These are phyloP conservation scores for Cyanocitta stelleri DNA, from an alignment of 2,113 vertebrate species.

Conservation along the genomic window DNA sequence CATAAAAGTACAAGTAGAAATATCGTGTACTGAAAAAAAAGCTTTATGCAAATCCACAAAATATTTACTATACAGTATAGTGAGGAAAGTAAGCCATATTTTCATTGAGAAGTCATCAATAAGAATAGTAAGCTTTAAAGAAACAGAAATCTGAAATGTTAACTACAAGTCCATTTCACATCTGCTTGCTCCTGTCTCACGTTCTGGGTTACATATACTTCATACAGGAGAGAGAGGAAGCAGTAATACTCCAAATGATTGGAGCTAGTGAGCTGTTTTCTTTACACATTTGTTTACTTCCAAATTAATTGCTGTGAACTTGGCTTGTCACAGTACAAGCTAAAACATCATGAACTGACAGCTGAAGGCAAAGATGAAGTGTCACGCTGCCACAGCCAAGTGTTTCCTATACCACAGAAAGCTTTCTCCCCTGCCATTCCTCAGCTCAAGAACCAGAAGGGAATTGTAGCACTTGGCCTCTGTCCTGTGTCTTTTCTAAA, in stretches of 20 bases:
- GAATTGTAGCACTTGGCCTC: background rate
- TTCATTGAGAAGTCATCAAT: background rate
- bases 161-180: background rate
- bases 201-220: background rate
- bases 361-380: background rate
- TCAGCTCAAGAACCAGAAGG: background rate
- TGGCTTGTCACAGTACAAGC: background rate
- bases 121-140: background rate
- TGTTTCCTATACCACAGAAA: background rate
- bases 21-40: background rate
- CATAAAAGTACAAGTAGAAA: background rate
- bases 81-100: background rate
- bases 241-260: background rate
- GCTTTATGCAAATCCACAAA: background rate
- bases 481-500: background rate
- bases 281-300: background rate
- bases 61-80: background rate
- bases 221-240: background rate
- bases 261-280: background rate
- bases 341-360: background rate
- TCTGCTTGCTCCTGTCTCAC: background rate
- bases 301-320: background rate
- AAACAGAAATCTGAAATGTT: background rate
- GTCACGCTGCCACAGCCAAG: background rate
- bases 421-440: background rate